Percentiles rank a stretch among this genome's conserved stretches.
Evolutionary conservation across 2,113 vertebrate genomes (phyloP).

Genomic region (Anhinga anhinga): DNA sequence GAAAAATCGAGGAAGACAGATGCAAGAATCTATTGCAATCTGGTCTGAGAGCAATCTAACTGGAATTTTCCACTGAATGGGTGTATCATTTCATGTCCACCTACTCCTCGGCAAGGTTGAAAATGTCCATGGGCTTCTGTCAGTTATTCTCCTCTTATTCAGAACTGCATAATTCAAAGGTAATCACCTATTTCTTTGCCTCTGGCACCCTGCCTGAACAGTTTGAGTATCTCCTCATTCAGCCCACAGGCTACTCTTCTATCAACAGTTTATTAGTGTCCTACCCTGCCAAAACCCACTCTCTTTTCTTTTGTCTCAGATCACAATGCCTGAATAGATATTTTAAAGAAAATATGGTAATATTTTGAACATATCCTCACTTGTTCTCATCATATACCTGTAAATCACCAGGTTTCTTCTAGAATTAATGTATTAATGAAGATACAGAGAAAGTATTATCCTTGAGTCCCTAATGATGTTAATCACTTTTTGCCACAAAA

Average conservation of each 20-base stretch:
- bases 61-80: not conserved
- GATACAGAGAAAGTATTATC: not conserved
- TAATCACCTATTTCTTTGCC: constrained; percentile 12
- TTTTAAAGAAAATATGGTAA: not conserved
- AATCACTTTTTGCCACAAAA: not conserved
- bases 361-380: not conserved
- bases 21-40: not conserved
- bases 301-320: not conserved
- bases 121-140: not conserved
- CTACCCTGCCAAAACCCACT: not conserved
- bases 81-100: not conserved
- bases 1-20: not conserved
- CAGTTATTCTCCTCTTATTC: not conserved
- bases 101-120: not conserved
- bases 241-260: constrained; percentile 2
- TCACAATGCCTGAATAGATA: not conserved
- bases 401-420: not conserved
- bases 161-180: not conserved
- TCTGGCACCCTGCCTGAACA: constrained; percentile 5
- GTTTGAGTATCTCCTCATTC: constrained; percentile 4
- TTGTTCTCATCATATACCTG: not conserved
- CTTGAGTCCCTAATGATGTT: not conserved
- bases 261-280: constrained; percentile 31
- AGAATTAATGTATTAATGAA: not conserved
- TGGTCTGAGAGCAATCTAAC: not conserved